phyloP scores from a whole-genome alignment of 2,888 invertebrate species.

The Pandemis cinnamomeana region DNA sequence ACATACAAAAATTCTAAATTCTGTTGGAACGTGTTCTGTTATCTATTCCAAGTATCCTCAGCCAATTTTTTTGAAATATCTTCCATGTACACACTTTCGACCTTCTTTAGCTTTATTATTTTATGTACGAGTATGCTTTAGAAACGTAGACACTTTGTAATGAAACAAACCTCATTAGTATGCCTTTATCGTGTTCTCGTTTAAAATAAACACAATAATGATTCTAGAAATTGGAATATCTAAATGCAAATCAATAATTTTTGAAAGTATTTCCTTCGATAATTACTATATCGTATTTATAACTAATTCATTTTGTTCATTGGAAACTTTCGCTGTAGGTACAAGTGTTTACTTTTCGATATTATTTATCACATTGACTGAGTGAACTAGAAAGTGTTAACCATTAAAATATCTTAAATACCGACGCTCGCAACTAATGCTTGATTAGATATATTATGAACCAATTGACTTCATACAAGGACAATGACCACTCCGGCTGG shows the following conservation, averaged over 20 bases:
- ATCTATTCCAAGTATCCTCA: too few species aligned
- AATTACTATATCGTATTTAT: not conserved
- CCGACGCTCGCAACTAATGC: not conserved
- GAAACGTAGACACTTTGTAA: not conserved
- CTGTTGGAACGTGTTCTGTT: too few species aligned
- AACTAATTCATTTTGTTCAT: not conserved
- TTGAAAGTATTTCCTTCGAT: not conserved
- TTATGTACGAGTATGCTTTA: not conserved
- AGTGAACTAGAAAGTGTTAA: too few species aligned
- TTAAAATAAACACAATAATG: not conserved
- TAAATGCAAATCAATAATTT: not conserved
- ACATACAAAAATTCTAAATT: too few species aligned
- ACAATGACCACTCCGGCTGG: conserved; percentile 1
- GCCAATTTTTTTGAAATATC: too few species aligned
- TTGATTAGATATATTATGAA: not conserved
- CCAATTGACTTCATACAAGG: not conserved
- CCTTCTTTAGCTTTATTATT: too few species aligned
- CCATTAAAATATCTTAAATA: too few species aligned
- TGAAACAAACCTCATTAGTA: not conserved
- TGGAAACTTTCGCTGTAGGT: not conserved
- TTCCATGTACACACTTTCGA: too few species aligned
- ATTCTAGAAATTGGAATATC: not conserved
- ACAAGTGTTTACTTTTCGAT: too few species aligned
- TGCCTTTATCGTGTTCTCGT: not conserved
- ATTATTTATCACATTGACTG: too few species aligned